Evolutionary conservation across 2,888 invertebrate species (phyloP), one percentile per base, ranked within the genome.

Genomic region (Tridacna crocea): DNA sequence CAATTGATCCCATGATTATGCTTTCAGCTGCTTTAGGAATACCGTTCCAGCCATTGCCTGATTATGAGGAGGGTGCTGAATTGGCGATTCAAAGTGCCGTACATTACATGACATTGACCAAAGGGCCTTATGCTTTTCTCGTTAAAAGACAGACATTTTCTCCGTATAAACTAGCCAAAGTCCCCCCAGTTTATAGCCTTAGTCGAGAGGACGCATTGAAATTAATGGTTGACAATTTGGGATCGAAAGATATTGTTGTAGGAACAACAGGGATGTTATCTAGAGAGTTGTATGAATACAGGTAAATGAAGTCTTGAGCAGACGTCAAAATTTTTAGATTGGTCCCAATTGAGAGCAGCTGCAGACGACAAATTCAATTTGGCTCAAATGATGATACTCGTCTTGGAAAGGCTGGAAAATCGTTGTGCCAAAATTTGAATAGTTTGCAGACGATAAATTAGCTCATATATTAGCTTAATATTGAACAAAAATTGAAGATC

Each of bases 191-290:
- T 75, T 90, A 90, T 77, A 88, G 92, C 13, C 86, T 95, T 85
- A 91, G 88, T 13, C 89, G 95, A 83, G 95, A 95, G 87, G 90
- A 89, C 48, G 95, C 94, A 4, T 78, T 95, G 73, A 88, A 93
- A 73, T 82, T 91, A 12, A 88, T 95, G 22, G 88, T 94, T 11
- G 92, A 93, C 75, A 84, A 89, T 66, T 88, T 94, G 8, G 88
- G 88, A 24, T 92, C 93, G 26, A 90, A 92, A 61, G 95, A 95
- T 88, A 92, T 94, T 6, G 92, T 95, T 15, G 93, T 95, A 19
- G 94, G 94, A 36, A 94, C 95, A 0, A 95, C 95, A 13, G 95
- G 95, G 27, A 95, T 95, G 95, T 87, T 94, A 75, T 95, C 95
- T 0, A 88, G 95, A 60, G 95, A 95, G 87, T 89, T 95, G 58